Evolutionary conservation across 2,113 vertebrate species (phyloP), one percentile per base, ranked within the genome.

Genomic region (Aphelocoma coerulescens): DNA sequence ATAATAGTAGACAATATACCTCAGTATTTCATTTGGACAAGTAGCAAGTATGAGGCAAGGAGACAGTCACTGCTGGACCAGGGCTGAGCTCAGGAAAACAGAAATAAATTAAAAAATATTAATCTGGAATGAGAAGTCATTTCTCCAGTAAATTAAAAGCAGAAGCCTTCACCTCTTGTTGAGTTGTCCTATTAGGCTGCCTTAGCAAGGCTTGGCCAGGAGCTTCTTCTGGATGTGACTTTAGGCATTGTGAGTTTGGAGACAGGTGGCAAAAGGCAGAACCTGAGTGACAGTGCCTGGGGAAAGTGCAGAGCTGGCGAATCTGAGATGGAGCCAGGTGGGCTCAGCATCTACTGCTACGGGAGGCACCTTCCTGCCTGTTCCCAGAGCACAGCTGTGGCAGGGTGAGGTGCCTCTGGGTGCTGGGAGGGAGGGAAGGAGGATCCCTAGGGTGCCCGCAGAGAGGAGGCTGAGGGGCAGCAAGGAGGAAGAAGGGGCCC

Each of bases 1-100:
- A 93, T 97, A 91, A 96, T 92, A 93, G 95, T 94, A 97, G 96
- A 95, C 96, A 96, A 95, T 89, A 84, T 66, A 89, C 76, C 71
- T 85, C 76, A n/a, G 84, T 97, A 75, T 61, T 79, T 96, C 90
- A 91, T 82, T 73, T 58, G 91, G 93, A 91, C 88, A 89, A 77
- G 66, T 81, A 61, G 85, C 59, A 86, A 91, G 61, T 75, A 27
- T 51, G 62, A 95, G 55, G 78, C 63, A 81, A 92, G 93, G 91
- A 76, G 68, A 90, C 79, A 74, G 80, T 41, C 81, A 48, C 57
- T 74, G 85, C 68, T 73, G 90, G 94, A 90, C 87, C 82, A 52
- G 75, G 86, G 61, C 41, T n/a, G 61, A 77, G 67, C 52, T 67
- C 52, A 49, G 74, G 95, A 91, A 97, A 94, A 94, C 54, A 97